Percentiles rank a stretch among this genome's conserved stretches.
These are phyloP conservation scores for Conus betulinus DNA, from an alignment of 1,140 invertebrate species.

Conservation along the genomic window DNA sequence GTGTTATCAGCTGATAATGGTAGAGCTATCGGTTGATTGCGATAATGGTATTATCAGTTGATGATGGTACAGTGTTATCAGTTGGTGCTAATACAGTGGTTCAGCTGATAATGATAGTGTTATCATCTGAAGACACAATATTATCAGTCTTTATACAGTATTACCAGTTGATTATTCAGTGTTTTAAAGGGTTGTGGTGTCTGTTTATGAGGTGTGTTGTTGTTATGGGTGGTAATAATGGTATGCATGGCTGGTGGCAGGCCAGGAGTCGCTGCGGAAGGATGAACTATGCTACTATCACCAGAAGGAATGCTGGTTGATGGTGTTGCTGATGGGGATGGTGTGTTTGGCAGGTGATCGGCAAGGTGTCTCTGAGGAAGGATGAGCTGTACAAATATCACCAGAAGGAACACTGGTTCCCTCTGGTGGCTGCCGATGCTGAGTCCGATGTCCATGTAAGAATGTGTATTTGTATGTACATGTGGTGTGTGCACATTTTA, in stretches of 20 bases:
- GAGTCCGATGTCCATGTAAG: slow-evolving; percentile 90
- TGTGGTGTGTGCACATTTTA: not conserved
- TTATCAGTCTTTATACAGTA: too few relatives aligned
- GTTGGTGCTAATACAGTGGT: too few relatives aligned
- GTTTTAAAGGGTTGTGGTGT: too few relatives aligned
- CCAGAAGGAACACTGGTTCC: slow-evolving; percentile 94
- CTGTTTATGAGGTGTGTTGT: too few relatives aligned
- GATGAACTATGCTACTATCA: slow-evolving; percentile 90
- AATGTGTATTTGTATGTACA: not conserved
- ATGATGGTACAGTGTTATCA: too few relatives aligned
- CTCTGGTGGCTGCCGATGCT: slow-evolving; percentile 85
- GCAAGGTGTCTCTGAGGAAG: slow-evolving; percentile 91
- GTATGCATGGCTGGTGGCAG: slow-evolving; percentile 79
- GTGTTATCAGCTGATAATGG: too few relatives aligned
- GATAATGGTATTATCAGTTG: too few relatives aligned
- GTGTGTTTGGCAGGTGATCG: slow-evolving; percentile 79
- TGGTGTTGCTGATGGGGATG: slow-evolving; percentile 56
- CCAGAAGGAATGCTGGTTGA: slow-evolving; percentile 94
- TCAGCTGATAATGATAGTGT: too few relatives aligned
- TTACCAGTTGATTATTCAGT: too few relatives aligned
- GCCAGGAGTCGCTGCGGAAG: slow-evolving; percentile 92
- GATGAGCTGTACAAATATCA: slow-evolving; percentile 91
- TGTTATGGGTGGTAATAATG: too few relatives aligned
- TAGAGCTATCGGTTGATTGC: too few relatives aligned
- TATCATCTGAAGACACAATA: too few relatives aligned